phyloP scores from a whole-genome alignment of 2,888 invertebrate genomes.

The Allolobophora icterica region DNA sequence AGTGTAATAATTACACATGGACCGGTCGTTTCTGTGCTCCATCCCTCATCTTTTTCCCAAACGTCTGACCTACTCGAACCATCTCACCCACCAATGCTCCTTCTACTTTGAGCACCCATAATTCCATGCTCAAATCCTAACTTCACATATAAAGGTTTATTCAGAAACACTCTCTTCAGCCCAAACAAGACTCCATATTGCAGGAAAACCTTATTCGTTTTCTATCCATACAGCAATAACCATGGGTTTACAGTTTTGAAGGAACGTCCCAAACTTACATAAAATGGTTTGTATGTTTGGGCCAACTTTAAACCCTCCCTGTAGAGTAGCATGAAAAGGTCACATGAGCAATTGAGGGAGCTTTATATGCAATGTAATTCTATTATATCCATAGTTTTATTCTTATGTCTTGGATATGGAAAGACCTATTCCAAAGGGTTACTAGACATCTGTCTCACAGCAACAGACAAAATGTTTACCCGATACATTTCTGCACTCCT shows the following conservation, averaged over 20 bases:
- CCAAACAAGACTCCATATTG: neutral
- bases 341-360: neutral
- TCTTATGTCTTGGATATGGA: neutral
- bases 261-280: neutral
- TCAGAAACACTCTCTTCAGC: neutral
- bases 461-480: too few relatives aligned
- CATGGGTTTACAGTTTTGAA: neutral
- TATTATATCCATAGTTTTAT: neutral
- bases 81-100: neutral
- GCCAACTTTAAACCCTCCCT: neutral
- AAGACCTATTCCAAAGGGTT: neutral
- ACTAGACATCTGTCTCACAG: neutral
- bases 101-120: neutral
- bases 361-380: neutral
- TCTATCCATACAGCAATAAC: neutral
- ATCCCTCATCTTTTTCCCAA: neutral
- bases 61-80: neutral
- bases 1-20: neutral
- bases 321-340: neutral
- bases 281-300: neutral
- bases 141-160: neutral
- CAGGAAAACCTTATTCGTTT: neutral
- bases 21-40: neutral
- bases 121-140: neutral
- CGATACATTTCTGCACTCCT: neutral